phyloP scores from a whole-genome alignment of 2,888 invertebrate species.

The Drosophila sordidula region DNA sequence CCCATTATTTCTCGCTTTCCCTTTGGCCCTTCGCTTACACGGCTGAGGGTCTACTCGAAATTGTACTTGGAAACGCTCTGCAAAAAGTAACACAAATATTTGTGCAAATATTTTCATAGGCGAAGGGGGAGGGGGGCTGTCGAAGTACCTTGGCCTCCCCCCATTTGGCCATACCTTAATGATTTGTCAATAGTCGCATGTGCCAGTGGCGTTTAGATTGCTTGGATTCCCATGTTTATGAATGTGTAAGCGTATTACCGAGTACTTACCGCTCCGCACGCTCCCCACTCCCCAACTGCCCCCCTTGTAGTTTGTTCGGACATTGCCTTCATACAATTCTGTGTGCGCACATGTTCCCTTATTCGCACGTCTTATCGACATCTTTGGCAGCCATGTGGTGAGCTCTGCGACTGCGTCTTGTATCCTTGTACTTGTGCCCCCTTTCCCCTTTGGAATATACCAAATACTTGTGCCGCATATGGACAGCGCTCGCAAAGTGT shows the following conservation, averaged over 20 bases:
- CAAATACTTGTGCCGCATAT: constrained; percentile 34
- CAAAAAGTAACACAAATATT: constrained; percentile 61
- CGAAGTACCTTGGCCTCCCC: constrained; percentile 6
- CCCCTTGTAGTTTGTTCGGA: constrained; percentile 24
- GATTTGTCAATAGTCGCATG: constrained; percentile 66
- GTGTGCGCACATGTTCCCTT: constrained; percentile 37
- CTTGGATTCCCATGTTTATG: constrained; percentile 52
- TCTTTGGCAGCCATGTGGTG: constrained; percentile 50
- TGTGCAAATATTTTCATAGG: constrained; percentile 42
- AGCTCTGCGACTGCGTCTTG: constrained; percentile 3
- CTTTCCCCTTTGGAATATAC: not conserved
- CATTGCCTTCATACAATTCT: constrained; percentile 39
- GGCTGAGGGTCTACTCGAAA: constrained; percentile 40
- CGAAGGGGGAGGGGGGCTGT: not conserved
- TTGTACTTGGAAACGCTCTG: constrained; percentile 31
- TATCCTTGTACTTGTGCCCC: constrained; percentile 1
- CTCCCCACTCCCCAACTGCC: not conserved
- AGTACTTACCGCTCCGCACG: not conserved
- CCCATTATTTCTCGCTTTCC: constrained; percentile 10
- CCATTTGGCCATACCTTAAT: constrained; percentile 48
- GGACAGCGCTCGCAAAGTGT: constrained; percentile 48
- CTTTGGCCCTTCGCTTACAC: constrained; percentile 21
- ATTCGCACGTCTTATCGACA: constrained; percentile 55
- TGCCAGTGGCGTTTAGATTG: constrained; percentile 54
- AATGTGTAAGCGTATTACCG: constrained; percentile 56